A percentile compares a stretch with the other conserved stretches of the same genome.
Evolutionary conservation across 2,113 vertebrate species (phyloP).

Genomic region (Tragelaphus imberbis): DNA sequence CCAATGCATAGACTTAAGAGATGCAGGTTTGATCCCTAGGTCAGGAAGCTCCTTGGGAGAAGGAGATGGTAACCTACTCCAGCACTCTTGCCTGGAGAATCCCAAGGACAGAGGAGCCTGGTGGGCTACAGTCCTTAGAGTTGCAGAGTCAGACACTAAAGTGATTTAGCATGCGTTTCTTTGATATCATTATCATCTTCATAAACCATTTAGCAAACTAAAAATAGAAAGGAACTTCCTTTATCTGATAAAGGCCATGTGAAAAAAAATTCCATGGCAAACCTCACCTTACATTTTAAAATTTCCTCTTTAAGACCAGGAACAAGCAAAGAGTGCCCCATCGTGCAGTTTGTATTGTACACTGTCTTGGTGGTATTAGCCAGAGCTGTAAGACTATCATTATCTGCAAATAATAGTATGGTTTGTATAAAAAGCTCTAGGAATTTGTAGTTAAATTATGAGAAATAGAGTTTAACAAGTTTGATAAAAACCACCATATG

Average conservation of each 20-base stretch:
- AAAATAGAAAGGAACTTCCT: neutral
- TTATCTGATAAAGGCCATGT: neutral
- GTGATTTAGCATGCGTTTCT: neutral
- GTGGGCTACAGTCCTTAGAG: neutral
- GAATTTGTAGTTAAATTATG: constrained; percentile 7
- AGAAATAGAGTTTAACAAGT: neutral
- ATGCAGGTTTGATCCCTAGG: neutral
- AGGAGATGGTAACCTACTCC: neutral
- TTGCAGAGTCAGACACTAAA: neutral
- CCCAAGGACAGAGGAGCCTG: neutral
- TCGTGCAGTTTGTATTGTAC: neutral
- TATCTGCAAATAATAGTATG: neutral
- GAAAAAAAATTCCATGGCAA: neutral
- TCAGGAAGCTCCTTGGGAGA: neutral
- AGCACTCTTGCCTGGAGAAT: neutral
- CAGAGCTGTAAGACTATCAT: neutral
- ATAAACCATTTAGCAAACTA: neutral
- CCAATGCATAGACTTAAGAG: neutral
- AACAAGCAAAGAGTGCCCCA: neutral
- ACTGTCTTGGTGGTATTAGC: neutral
- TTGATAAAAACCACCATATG: neutral
- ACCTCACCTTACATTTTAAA: neutral
- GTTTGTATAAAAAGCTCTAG: neutral
- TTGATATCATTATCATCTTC: neutral
- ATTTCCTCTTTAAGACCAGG: neutral